Conservation (phyloP, 2,113 vertebrate species). For the Aptenodytes forsteri region DNA sequence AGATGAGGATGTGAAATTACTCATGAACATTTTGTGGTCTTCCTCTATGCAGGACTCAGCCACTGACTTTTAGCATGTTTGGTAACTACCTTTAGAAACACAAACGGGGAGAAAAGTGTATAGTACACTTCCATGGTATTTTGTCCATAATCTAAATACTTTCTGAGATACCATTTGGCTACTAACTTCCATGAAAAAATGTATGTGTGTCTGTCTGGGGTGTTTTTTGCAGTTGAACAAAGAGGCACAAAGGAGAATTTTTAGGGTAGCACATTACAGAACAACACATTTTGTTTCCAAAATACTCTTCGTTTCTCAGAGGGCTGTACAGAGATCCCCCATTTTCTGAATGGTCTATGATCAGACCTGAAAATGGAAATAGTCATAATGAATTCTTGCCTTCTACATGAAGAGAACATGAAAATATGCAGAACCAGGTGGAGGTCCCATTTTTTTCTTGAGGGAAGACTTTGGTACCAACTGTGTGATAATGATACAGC, state of each 20-base stretch:
- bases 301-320: background rate
- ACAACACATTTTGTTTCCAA: rapidly evolving
- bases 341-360: background rate
- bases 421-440: background rate
- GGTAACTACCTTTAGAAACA: background rate
- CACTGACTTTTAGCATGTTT: rapidly evolving
- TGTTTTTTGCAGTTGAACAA: background rate
- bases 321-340: background rate
- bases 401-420: background rate
- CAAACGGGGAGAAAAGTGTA: background rate
- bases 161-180: background rate
- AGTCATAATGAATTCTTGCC: background rate
- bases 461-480: background rate
- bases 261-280: background rate
- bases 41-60: rapidly evolving
- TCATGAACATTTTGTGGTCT: background rate
- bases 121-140: background rate
- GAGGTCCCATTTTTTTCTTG: background rate
- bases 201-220: rapidly evolving
- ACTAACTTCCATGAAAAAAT: background rate
- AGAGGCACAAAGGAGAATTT: background rate
- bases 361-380: background rate
- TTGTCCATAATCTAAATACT: background rate
- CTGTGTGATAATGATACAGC: background rate
- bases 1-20: background rate